Evolutionary conservation across 2,113 vertebrate genomes (phyloP).

Genomic region (Uria lomvia): DNA sequence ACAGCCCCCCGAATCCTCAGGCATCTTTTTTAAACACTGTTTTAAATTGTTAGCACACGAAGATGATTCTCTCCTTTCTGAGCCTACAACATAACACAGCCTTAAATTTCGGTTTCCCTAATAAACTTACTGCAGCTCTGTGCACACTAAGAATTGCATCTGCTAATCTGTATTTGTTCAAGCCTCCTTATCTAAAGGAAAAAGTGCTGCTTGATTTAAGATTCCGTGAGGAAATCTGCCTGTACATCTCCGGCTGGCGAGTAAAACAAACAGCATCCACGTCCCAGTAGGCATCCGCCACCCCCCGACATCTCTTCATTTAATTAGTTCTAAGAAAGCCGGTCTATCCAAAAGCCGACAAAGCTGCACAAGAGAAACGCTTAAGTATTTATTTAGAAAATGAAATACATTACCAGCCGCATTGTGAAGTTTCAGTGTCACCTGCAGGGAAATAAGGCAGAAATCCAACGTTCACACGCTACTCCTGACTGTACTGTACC

Average conservation of each 20-base stretch:
- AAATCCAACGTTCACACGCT: neutral
- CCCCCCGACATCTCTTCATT: slow-evolving; percentile 38
- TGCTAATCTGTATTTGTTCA: neutral
- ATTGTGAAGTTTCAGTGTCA: slow-evolving; percentile 74
- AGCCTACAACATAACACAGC: neutral
- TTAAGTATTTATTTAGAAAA: neutral
- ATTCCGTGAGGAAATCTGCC: slow-evolving; percentile 13
- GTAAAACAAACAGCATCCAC: neutral
- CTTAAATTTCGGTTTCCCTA: neutral
- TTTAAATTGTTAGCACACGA: neutral
- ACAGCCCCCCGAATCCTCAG: slow-evolving; percentile 4
- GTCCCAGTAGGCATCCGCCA: neutral
- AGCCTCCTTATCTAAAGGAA: neutral
- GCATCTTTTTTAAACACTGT: neutral
- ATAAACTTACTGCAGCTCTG: slow-evolving; percentile 30
- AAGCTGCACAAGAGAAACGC: neutral
- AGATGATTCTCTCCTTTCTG: neutral
- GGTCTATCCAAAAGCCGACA: neutral
- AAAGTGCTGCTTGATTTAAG: neutral
- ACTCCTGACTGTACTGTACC: slow-evolving; percentile 43
- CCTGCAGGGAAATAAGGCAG: slow-evolving; percentile 58
- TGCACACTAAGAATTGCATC: neutral
- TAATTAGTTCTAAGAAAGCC: slow-evolving; percentile 58
- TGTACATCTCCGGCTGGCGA: neutral
- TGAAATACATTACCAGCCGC: slow-evolving; percentile 78